phyloP scores from a whole-genome alignment of 2,888 invertebrate genomes.

The Marronus borbonicus region DNA sequence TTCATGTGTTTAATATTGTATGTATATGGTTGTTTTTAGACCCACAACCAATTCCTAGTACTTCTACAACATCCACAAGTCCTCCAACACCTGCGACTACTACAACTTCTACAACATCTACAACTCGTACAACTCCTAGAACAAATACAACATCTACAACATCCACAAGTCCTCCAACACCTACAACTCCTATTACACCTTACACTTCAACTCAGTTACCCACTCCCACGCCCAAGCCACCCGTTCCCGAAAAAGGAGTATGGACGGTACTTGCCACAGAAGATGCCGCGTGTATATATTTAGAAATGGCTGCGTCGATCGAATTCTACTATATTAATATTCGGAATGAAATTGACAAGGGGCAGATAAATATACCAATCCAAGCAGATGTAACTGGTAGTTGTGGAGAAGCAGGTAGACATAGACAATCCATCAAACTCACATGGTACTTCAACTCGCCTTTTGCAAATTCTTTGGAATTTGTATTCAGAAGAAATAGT shows the following conservation, averaged over 20 bases:
- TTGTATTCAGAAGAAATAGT: conserved; percentile 12
- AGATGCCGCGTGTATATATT: not conserved
- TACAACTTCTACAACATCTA: conserved; percentile 50
- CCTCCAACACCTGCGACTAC: not conserved
- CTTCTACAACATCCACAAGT: not conserved
- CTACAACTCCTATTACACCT: not conserved
- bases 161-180: conserved; percentile 54
- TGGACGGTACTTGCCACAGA: conserved; percentile 1
- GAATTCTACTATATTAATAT: conserved; percentile 14
- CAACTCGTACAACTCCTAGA: conserved; percentile 59
- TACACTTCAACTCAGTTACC: conserved; percentile 34
- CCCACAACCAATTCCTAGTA: not conserved
- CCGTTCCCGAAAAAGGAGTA: conserved; percentile 52
- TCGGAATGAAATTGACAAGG: conserved; percentile 20
- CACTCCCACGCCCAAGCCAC: conserved; percentile 54
- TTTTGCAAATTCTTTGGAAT: conserved; percentile 5
- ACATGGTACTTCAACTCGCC: not conserved
- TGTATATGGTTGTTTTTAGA: too few species aligned
- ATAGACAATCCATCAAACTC: conserved; percentile 1
- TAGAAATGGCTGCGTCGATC: conserved; percentile 17
- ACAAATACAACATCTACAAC: conserved; percentile 62
- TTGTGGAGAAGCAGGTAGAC: conserved; percentile 7
- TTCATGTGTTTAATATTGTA: too few species aligned
- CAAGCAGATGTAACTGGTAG: not conserved
- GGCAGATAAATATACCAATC: conserved; percentile 12